Base-by-base conservation (phyloP, 2,888 invertebrate species). In the Helleia helle region DNA sequence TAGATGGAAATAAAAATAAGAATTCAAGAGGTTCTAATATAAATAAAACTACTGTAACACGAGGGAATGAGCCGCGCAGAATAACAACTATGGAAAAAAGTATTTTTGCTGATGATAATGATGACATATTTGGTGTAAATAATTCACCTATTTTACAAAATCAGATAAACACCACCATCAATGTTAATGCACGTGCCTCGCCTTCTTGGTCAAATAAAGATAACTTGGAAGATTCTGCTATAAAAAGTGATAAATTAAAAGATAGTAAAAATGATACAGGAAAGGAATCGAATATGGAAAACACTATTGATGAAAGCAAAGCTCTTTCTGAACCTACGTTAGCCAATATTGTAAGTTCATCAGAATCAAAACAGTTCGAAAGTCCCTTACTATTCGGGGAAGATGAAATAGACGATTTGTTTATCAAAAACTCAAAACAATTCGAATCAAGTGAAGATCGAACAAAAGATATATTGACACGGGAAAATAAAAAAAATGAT, bases 81-180 rank as follows among this genome's bases (percentile, higher is more conserved):
- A 18, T 27, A 18, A 42, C 24, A 9, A 41, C 36, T 24, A 46
- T 40, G 38, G 39, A 49, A 9, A 64, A 54, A 48, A 60, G 57
- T 51, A 50, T 68, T 43, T 71, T 71, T 46, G 65, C 62, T 54
- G 60, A 62, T 14, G 65, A 67, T 31, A 66, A 61, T 40, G 65
- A 61, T 42, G 71, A 68, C 40, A 49, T 70, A 28, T 50, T 17
- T 29, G 11, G 31, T 2, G 41, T 43, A 27, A 47, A 17, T 8
- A 46, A 14, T 11, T 27, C 8, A 13, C 13, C 18, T 17, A 38
- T 17, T 12, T 17, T 18, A 8, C 34, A 22, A 18, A 4, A 6
- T 34, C 18, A 12, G 22, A 9, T 6, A 11, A 31, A 5, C 3
- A 5, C 11, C 11, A 5, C n/a, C 5, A 15, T n/a, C 26, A 12